Base-by-base conservation (phyloP, 2,888 invertebrate genomes). In the Melikaiella ostensackeni region DNA sequence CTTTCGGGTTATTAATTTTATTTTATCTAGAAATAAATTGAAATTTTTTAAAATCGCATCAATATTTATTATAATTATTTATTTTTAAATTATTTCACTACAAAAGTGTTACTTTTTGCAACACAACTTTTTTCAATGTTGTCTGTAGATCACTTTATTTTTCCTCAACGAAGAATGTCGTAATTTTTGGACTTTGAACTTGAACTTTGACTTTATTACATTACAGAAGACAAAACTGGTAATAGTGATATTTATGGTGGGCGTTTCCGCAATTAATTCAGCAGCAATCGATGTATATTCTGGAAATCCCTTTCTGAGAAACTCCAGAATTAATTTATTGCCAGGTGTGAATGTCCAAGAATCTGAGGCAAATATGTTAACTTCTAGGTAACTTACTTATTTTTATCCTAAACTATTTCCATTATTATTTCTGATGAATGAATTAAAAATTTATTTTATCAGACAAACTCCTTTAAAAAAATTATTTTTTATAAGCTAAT, bases 251-350 rank as follows among this genome's bases (percentile, higher is more conserved):
- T 21, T 70, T 50, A 30, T 70, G 19, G n/a, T n/a, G 19, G 46
- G 70, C 27, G 46, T 70, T 70, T 27, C 70, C n/a, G 46, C 27
- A 50, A 70, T 50, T 30, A 9, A 46, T 70, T 70, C 30, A 46
- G 50, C 42, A n/a, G 30, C 30, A 19, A n/a, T 70, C 46, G 30
- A 50, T 70, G 19, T 46, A 70, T 30, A 30, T 4, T n/a, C 46
- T 27, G 27, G 46, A 42, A 66, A 66, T 46, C 66, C 42, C 27
- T 42, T 42, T 42, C 66, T 42, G 24, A 24, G 42, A n/a, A 27
- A 46, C 30, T 19, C 30, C n/a, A 46, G 46, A 50, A 50, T 8
- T n/a, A 70, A 30, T 30, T 46, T 50, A 50, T 46, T 50, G 7
- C 70, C 46, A 46, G 46, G 46, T 50, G 70, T 27, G n/a, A 30